Base-by-base conservation (phyloP, 1,140 invertebrate species). In the Littorina saxatilis region DNA sequence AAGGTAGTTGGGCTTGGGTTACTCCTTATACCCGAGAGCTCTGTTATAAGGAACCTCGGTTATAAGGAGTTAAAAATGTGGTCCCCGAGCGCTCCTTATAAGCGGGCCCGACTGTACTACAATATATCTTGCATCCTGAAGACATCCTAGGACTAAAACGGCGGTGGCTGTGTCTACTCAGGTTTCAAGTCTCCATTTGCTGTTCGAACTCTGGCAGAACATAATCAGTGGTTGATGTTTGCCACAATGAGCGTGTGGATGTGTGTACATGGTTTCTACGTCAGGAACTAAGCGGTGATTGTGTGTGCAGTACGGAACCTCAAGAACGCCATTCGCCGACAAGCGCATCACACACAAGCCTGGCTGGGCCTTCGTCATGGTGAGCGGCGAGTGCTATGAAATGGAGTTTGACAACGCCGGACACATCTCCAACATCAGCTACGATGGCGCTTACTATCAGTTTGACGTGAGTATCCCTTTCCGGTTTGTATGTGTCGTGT, bases 361-460 rank as follows among this genome's bases (percentile, higher is more conserved):
- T 15, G 90, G 89, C 52, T 91, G 89, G 89, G 78, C 83, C 61
- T 66, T 83, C 13, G 74, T 84, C 9, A 50, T 88, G 23, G 50
- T 89, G 1, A 82, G 70, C 72, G 84, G 83, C 4, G 66, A 81
- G 39, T 85, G 83, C 0, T 88, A 90, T 73, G 78, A 68, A 1
- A 47, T 91, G 23, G 50, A 50, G 20, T 91, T 88, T 61, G 80
- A 87, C 23, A 75, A 88, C 79, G 87, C 79, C 11, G 82, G 82
- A 1, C 86, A 87, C 2, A 77, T 88, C 15, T 86, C 83, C 15
- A 91, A 91, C 80, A 86, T 91, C 50, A 89, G 87, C 68, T 90
- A 87, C 61, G 79, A 79, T 27, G 84, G 85, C 52, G 80, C 72
- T 35, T 87, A 89, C 79, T 88, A 88, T 73, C 52, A 81, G 17